Percentiles rank a stretch among this genome's conserved stretches.
These are phyloP conservation scores for Petrolisthes manimaculis DNA, from an alignment of 2,888 invertebrate species.

Conservation along the genomic window DNA sequence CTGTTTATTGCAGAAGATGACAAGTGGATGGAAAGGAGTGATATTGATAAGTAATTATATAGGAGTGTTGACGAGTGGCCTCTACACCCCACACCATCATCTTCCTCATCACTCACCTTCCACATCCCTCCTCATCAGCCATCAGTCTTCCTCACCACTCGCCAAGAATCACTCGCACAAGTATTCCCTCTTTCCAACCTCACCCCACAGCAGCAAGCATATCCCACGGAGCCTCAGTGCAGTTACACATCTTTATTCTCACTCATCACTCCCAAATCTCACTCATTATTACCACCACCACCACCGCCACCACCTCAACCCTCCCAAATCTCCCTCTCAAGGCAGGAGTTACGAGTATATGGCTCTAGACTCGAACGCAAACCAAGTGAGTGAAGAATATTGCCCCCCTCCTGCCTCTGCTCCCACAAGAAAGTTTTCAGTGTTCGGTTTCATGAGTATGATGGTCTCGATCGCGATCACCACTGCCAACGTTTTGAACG, in stretches of 20 bases:
- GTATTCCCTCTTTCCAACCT: neutral
- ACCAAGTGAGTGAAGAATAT: too few relatives aligned
- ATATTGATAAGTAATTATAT: neutral
- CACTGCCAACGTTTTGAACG: too few relatives aligned
- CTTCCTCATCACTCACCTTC: slow-evolving; percentile 21
- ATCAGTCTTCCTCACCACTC: neutral
- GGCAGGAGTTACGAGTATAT: too few relatives aligned
- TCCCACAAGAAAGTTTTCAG: neutral
- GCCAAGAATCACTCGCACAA: too few relatives aligned
- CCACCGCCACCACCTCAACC: neutral
- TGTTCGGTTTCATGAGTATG: neutral
- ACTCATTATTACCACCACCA: neutral
- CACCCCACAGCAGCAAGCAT: neutral
- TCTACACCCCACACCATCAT: neutral
- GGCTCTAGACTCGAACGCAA: too few relatives aligned
- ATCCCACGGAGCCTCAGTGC: neutral
- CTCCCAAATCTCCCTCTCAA: neutral
- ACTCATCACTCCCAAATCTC: neutral
- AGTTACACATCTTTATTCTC: neutral
- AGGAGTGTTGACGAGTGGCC: neutral
- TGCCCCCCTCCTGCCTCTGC: neutral
- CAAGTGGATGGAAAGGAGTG: neutral
- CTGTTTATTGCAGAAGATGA: too few relatives aligned
- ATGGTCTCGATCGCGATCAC: too few relatives aligned
- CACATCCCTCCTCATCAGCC: slow-evolving; percentile 36